phyloP scores from a whole-genome alignment of 2,113 vertebrate genomes.

The Sylvietta virens region DNA sequence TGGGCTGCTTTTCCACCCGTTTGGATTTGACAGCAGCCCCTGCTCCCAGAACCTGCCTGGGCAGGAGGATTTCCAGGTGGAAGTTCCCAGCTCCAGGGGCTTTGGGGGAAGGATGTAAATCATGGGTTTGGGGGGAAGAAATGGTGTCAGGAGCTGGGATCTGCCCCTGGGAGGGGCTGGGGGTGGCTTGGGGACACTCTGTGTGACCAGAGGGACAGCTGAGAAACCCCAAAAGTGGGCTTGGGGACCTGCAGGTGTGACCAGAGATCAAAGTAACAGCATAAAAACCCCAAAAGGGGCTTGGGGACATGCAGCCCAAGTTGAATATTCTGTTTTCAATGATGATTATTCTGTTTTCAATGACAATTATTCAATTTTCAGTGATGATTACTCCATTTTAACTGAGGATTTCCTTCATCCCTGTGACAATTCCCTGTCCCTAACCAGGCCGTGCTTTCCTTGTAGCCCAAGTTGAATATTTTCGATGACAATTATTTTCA shows the following conservation, averaged over 20 bases:
- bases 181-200: not conserved
- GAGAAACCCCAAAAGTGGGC: not conserved
- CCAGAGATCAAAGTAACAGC: not conserved
- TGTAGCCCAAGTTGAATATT: no score
- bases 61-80: not conserved
- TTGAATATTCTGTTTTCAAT: no score
- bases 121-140: not conserved
- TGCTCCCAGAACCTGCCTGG: not conserved
- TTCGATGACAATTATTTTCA: no score
- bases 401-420: no score
- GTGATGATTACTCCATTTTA: not conserved
- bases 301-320: no score
- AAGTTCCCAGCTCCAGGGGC: not conserved
- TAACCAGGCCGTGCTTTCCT: no score
- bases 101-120: not conserved
- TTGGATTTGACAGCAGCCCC: not conserved
- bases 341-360: fast-evolving
- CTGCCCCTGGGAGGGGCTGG: not conserved
- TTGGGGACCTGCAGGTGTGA: not conserved
- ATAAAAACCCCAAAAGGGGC: not conserved
- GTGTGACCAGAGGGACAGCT: fast-evolving
- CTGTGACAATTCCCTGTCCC: no score
- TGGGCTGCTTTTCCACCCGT: slow-evolving; percentile 31
- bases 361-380: not conserved
- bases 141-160: not conserved